These are phyloP conservation scores for Musca domestica DNA, from an alignment of 1,140 invertebrate species.

Conservation along the genomic window DNA sequence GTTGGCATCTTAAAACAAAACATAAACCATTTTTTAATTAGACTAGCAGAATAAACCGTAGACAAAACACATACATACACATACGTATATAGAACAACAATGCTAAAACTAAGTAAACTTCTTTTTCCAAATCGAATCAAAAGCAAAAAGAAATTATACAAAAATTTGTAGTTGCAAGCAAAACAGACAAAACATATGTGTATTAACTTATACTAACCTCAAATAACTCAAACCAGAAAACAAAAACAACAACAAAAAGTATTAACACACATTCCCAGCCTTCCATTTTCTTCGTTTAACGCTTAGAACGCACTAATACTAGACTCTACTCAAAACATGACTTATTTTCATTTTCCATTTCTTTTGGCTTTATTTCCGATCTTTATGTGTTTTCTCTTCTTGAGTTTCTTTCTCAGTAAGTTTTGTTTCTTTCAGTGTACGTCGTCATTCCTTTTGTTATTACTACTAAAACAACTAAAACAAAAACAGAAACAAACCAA, in stretches of 20 bases:
- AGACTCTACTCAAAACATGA: neutral
- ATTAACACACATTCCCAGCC: too few species aligned
- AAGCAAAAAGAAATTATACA: neutral
- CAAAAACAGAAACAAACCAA: too few species aligned
- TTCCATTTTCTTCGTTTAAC: too few species aligned
- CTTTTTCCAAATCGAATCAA: neutral
- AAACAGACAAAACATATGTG: too few species aligned
- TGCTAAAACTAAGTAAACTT: neutral
- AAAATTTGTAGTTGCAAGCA: neutral
- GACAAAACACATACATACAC: neutral
- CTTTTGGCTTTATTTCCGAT: neutral
- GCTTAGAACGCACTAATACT: too few species aligned
- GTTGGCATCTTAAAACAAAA: constrained; percentile 23
- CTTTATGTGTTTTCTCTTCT: neutral
- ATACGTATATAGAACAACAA: neutral
- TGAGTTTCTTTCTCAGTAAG: constrained; percentile 4
- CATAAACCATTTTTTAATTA: constrained; percentile 16
- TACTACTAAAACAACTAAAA: constrained; percentile 6
- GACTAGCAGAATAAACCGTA: neutral
- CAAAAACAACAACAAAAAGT: too few species aligned
- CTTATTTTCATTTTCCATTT: neutral
- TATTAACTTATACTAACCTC: too few species aligned
- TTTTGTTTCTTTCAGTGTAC: constrained; percentile 29
- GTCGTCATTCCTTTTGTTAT: constrained; percentile 29
- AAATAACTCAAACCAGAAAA: too few species aligned